phyloP scores from a whole-genome alignment of 2,888 invertebrate genomes.

The Troglohyphantes excavatus region DNA sequence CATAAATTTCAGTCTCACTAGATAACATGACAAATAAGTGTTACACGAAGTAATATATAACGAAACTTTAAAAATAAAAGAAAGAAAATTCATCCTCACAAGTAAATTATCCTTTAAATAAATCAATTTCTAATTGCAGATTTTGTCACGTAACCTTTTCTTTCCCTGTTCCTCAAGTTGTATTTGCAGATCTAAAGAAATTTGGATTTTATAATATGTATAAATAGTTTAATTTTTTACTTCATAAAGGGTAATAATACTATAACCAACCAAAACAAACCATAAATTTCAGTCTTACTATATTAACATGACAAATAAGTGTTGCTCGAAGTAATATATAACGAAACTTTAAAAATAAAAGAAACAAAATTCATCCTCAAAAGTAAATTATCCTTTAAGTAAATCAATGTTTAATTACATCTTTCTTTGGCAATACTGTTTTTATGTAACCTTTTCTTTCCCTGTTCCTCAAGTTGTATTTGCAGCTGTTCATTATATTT shows the following conservation, averaged over 20 bases:
- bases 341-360: too few species aligned
- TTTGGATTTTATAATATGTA: too few species aligned
- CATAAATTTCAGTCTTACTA: too few species aligned
- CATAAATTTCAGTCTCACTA: too few species aligned
- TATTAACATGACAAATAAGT: not conserved
- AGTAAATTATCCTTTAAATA: slow-evolving; percentile 13
- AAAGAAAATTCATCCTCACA: not conserved
- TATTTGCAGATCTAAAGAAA: too few species aligned
- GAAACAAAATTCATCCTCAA: not conserved
- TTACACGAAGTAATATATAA: not conserved
- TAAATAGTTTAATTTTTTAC: too few species aligned
- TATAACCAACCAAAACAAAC: too few species aligned
- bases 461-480: not conserved
- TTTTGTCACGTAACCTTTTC: not conserved
- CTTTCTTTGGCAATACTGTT: slow-evolving; percentile 10
- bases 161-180: not conserved
- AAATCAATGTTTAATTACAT: slow-evolving; percentile 36
- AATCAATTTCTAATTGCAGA: slow-evolving; percentile 33
- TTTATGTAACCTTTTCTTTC: not conserved
- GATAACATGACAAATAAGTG: not conserved
- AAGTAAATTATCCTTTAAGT: slow-evolving; percentile 16
- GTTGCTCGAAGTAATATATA: not conserved
- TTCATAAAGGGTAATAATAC: too few species aligned
- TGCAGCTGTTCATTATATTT: not conserved
- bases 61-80: too few species aligned